Evolutionary conservation across 2,888 invertebrate species (phyloP), one percentile per base, ranked within the genome.

Genomic region (Erebia aethiops): DNA sequence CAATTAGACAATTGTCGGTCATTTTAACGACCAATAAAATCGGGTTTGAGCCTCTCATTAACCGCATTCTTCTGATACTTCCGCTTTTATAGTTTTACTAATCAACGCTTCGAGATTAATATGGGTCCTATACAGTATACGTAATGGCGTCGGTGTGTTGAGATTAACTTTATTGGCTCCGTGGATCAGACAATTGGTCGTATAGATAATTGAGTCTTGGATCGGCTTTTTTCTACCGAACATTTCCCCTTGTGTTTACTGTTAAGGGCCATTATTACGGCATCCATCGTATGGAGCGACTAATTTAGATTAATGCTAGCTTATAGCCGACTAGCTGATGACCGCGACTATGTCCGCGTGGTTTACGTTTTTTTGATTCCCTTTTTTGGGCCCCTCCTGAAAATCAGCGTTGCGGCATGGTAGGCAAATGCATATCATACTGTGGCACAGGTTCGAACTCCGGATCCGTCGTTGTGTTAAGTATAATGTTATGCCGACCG

Each of bases 51-150:
- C 77, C 87, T 87, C 90, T 92, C 92, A 92, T 92, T 92, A 91
- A 91, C 92, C 91, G 89, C 92, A 93, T 93, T 93, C 92, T 87
- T 90, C 84, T 89, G 90, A 92, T 91, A 92, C 91, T 92, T 92
- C 92, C 92, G 91, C 90, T 90, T 92, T 93, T 92, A 93, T 92
- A 93, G 92, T 92, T 92, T 91, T 89, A 92, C 91, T 92, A 92
- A 92, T 92, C 92, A 92, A 92, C 91, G 90, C 89, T 84, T 84
- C 79, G 85, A 92, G 91, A 91, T 92, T 92, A 92, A 91, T 92
- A 87, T 86, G 86, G 86, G 90, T 87, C 86, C 82, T 83, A 85
- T 85, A 35, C 35, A 35, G 35, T 35, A 35, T 35, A 85, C 81
- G 89, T 92, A 91, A 91, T 92, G 89, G 92, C 86, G 87, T 89